Evolutionary conservation across 2,888 invertebrate genomes (phyloP).

Genomic region (Pandemis heparana): DNA sequence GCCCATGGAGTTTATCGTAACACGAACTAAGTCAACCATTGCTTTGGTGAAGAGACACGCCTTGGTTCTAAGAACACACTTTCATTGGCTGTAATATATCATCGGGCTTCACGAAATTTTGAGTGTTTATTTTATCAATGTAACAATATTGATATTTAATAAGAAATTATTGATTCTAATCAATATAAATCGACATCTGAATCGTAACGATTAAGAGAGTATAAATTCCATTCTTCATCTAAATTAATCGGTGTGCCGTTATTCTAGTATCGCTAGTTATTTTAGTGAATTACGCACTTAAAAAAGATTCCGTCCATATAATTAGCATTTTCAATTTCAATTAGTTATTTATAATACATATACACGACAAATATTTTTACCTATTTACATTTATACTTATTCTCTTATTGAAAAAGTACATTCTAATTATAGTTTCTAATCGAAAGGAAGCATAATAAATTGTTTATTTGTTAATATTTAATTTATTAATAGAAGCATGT

Average conservation of each 20-base stretch:
- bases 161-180: background rate
- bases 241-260: conserved; percentile 4
- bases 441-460: conserved; percentile 65
- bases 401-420: conserved; percentile 47
- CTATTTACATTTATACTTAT: background rate
- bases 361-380: conserved; percentile 16
- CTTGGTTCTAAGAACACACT: background rate
- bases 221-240: background rate
- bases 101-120: background rate
- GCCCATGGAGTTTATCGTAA: background rate
- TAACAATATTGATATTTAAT: background rate
- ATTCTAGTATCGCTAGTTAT: conserved; percentile 14
- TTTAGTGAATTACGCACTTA: conserved; percentile 25
- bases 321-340: background rate
- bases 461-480: conserved; percentile 82
- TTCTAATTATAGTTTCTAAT: conserved; percentile 45
- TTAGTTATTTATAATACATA: conserved; percentile 18
- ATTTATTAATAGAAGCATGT: conserved; percentile 79
- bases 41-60: too few relatives aligned
- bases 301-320: conserved; percentile 44
- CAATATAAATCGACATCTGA: conserved; percentile 2
- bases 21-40: background rate
- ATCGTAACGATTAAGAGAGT: background rate
- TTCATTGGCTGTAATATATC: background rate
- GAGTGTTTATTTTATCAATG: background rate